Conservation (phyloP, 2,797 vertebrate species). For the Microctenopoma steveboyesi region DNA sequence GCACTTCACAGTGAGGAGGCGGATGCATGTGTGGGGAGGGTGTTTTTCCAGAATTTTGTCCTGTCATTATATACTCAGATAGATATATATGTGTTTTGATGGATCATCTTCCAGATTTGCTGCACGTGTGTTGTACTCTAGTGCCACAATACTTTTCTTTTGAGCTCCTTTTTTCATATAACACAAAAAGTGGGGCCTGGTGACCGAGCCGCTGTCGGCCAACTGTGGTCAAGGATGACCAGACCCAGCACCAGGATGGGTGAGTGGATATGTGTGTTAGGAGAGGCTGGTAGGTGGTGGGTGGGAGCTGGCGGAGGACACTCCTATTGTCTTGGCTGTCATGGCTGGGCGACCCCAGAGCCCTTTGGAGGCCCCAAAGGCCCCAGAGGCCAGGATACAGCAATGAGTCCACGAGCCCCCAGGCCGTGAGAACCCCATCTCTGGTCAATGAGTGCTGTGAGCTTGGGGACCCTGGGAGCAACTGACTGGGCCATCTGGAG, state of each 20-base stretch:
- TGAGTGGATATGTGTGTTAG: constrained; percentile 54
- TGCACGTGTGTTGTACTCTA: constrained; percentile 1
- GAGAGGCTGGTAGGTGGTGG: constrained; percentile 64
- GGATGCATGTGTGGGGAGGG: constrained; percentile 50
- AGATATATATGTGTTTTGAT: constrained; percentile 24
- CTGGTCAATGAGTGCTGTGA: constrained; percentile 77
- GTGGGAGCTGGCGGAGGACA: constrained; percentile 68
- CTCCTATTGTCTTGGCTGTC: constrained; percentile 78
- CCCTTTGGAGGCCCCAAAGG: constrained; percentile 76
- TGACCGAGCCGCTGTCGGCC: constrained; percentile 37
- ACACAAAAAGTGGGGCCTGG: constrained; percentile 1
- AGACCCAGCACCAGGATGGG: constrained; percentile 52
- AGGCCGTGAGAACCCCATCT: constrained; percentile 82
- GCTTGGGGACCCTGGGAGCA: constrained; percentile 72
- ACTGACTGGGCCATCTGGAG: constrained; percentile 79
- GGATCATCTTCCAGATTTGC: constrained; percentile 8
- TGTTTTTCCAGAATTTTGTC: constrained; percentile 54
- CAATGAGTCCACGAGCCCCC: constrained; percentile 74
- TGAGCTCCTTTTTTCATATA: not conserved
- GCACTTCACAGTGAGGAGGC: constrained; percentile 49
- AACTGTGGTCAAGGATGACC: constrained; percentile 56
- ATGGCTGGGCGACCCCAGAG: constrained; percentile 74
- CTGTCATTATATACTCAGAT: constrained; percentile 20
- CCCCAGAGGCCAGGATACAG: constrained; percentile 77
- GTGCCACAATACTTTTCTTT: not conserved